Base-by-base conservation (phyloP, 2,888 invertebrate genomes). In the Lasioglossum pauxillum region DNA sequence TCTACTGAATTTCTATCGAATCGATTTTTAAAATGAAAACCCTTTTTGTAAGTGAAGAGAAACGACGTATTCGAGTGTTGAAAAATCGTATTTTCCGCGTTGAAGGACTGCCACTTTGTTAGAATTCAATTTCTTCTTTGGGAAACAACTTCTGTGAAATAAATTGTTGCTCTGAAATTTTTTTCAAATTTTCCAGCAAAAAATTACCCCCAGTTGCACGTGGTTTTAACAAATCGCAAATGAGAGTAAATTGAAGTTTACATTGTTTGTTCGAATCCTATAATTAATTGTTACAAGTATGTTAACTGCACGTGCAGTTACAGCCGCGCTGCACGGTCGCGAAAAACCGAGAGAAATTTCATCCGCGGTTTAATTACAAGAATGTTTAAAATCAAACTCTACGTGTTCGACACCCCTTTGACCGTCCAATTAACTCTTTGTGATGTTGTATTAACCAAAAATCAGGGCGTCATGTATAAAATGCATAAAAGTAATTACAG, bases 311-410 rank as follows among this genome's bases (percentile, higher is more conserved):
- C 69, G 1, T 0, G 23, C n/a, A n/a, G 10, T 69, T n/a, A 23
- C 38, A 8, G 38, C 8, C 23, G 3, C 23, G 23, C 23, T 23
- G 1, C 38, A 4, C 38, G 23, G 0, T 12, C 2, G 10, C 69
- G 69, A 69, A 69, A 69, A 69, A 41, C 38, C n/a, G 69, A 38
- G 69, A 5, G 38, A 38, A 69, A 69, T 69, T 38, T 38, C 19
- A 69, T 38, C 38, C 1, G 69, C 38, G 23, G 69, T 31, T 67
- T 19, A 69, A 69, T 38, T 38, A 23, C 38, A 38, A 35, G 38
- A 38, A 69, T 38, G 69, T 69, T 69, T 69, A 23, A 38, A 38
- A 69, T 38, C 23, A 69, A 69, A 38, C 38, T 69, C n/a, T 1
- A 23, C 38, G 10, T 10, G 67, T 35, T 35, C 67, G 67, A 31